A percentile compares a stretch with the other conserved stretches of the same genome.
These are phyloP conservation scores for Rallus limicola DNA, from an alignment of 2,113 vertebrate genomes.

Conservation along the genomic window DNA sequence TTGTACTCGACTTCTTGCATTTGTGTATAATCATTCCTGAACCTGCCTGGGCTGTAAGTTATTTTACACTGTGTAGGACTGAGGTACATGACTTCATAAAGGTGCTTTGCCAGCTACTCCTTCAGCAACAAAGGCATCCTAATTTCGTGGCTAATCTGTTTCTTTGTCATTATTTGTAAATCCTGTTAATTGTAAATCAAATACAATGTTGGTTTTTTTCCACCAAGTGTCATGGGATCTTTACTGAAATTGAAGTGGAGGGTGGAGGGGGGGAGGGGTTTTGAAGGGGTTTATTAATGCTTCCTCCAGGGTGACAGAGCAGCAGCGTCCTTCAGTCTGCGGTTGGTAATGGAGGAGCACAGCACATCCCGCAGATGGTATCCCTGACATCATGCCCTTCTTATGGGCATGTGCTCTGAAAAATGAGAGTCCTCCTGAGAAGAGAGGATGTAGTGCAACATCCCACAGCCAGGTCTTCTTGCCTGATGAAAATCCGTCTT, in stretches of 20 bases:
- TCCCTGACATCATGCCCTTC: constrained; percentile 13
- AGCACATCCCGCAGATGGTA: neutral
- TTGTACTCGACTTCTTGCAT: neutral
- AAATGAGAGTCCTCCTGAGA: constrained; percentile 33
- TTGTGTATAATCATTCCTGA: constrained; percentile 37
- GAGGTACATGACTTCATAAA: constrained; percentile 43
- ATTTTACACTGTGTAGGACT: constrained; percentile 49
- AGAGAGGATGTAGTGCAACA: neutral
- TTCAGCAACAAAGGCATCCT: constrained; percentile 50
- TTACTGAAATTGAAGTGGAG: neutral
- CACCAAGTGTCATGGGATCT: constrained; percentile 49
- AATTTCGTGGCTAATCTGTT: constrained; percentile 65
- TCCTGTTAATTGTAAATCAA: constrained; percentile 80
- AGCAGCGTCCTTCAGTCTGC: neutral
- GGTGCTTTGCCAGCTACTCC: constrained; percentile 54
- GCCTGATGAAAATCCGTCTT: neutral
- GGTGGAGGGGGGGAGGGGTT: neutral
- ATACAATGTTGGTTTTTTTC: constrained; percentile 77
- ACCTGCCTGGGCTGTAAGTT: constrained; percentile 48
- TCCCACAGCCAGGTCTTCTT: neutral
- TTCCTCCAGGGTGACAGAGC: neutral
- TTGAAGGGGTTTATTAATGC: neutral
- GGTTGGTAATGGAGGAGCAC: neutral
- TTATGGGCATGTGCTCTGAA: constrained; percentile 19
- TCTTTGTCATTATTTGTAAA: constrained; percentile 78